Evolutionary conservation across 2,113 vertebrate species (phyloP), one percentile per base, ranked within the genome.

Genomic region (Emydocephalus ijimae): DNA sequence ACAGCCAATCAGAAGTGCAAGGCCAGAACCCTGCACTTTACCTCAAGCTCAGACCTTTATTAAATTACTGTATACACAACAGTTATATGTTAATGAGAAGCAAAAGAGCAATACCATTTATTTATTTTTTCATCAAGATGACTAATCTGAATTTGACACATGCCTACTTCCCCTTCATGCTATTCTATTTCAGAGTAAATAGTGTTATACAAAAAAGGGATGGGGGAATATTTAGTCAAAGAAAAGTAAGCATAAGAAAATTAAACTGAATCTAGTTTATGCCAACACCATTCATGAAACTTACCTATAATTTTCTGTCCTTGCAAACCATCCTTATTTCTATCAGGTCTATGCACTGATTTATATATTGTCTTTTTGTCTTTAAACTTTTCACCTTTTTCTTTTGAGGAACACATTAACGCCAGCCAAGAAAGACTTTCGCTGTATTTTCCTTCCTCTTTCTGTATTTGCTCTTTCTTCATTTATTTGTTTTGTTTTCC

Each of bases 61-160:
- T n/a, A n/a, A n/a, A n/a, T n/a, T n/a, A n/a, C n/a, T n/a, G n/a
- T n/a, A n/a, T n/a, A n/a, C n/a, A n/a, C n/a, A n/a, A 12, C 18
- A 43, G 12, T 29, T n/a, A 15, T 81, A 81, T 43, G 20, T 56
- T 85, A 26, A 45, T 15, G 11, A 18, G 26, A 50, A 57, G 54
- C 4, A 91, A 20, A 39, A 54, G 23, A n/a, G 10, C 59, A 56
- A 23, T 21, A 10, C 15, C 59, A 52, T 69, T 52, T 90, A 39
- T 0, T 6, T 48, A 14, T 29, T 90, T 90, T 52, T 90, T 64
- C 59, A 26, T 43, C 23, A 26, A 50, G 39, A 57, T n/a, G 26
- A 11, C 54, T 48, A 59, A 29, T 39, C 26, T 59, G 43, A 43
- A 39, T 9, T 26, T 50, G 97, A 92, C 94, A 94, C 18, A 96